Conservation (phyloP, 1,140 invertebrate species). For the Drepana arcuata region DNA sequence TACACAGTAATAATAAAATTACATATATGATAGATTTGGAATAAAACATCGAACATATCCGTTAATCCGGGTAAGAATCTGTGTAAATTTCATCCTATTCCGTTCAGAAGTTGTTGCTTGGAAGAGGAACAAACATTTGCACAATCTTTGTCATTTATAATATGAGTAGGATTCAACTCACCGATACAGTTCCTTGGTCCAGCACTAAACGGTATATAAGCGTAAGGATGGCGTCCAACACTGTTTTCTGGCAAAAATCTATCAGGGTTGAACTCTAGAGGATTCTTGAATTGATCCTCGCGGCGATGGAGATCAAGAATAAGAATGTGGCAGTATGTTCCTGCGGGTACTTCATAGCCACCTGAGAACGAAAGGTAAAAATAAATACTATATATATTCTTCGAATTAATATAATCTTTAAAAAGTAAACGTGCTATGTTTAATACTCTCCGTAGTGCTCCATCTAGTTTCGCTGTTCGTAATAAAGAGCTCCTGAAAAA, state of each 20-base stretch:
- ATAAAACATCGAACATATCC: too few relatives aligned
- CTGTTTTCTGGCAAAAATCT: constrained; percentile 72
- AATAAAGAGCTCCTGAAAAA: neutral
- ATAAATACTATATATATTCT: constrained; percentile 1
- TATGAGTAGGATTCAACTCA: too few relatives aligned
- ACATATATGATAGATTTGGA: too few relatives aligned
- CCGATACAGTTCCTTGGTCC: constrained; percentile 78
- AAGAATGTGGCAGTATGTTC: constrained; percentile 71
- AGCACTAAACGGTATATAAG: constrained; percentile 81
- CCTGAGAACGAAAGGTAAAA: constrained; percentile 51
- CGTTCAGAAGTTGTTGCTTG: too few relatives aligned
- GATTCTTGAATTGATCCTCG: constrained; percentile 71
- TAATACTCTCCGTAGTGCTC: too few relatives aligned
- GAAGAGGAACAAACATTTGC: too few relatives aligned
- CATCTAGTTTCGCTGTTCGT: too few relatives aligned
- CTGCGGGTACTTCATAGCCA: constrained; percentile 69
- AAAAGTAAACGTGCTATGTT: constrained; percentile 1
- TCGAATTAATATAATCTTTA: neutral
- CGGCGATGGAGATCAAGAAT: constrained; percentile 73
- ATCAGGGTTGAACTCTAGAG: constrained; percentile 75
- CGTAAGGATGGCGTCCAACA: constrained; percentile 64
- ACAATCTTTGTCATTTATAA: too few relatives aligned
- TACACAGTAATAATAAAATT: too few relatives aligned
- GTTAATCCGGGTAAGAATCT: too few relatives aligned
- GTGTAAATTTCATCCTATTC: too few relatives aligned